Evolutionary conservation across 2,888 invertebrate species (phyloP), one percentile per base, ranked within the genome.

Genomic region (Nemotelus nigrinus): DNA sequence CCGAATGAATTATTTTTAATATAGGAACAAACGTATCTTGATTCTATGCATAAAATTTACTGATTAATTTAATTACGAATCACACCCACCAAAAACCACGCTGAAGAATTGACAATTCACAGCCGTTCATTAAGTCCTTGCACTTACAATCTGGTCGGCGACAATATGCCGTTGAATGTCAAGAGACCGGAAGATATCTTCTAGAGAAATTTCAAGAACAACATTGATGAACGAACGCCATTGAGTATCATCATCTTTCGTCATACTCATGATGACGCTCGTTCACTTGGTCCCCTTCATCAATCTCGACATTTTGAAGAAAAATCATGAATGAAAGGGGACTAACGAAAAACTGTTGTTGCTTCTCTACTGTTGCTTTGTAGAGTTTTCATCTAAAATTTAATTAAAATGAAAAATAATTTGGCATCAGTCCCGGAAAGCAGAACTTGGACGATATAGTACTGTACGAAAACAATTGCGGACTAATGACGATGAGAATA

Each of bases 341-440:
- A 43, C 5, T 55, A 50, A 53, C 70, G 25, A 70, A 39, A 55
- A 41, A 39, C 25, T 70, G 70, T 70, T 25, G 25, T 25, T 25
- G 25, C 25, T 25, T 25, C 25, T 25, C 25, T 1, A 25, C 25
- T 25, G 25, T 25, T 25, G 55, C 70, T 70, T 70, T 25, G 25
- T 25, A 70, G 7, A 70, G 25, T 45, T 74, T 60, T 60, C 60
- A 60, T 74, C 63, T 63, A 25, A 60, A 74, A 74, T 74, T 74
- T 74, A 74, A 74, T 74, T 74, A 74, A 74, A 74, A 74, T 74
- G 74, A 74, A 74, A 74, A 74, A 74, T 74, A 74, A 74, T 74
- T 74, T 60, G 63, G 60, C 60, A 74, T 63, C 50, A 74, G 74
- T 74, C 74, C 50, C 63, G 74, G 47, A 47, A 44, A 25, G 25